Evolutionary conservation across 1,140 invertebrate genomes (phyloP).

Genomic region (Neomicropteryx cornuta): DNA sequence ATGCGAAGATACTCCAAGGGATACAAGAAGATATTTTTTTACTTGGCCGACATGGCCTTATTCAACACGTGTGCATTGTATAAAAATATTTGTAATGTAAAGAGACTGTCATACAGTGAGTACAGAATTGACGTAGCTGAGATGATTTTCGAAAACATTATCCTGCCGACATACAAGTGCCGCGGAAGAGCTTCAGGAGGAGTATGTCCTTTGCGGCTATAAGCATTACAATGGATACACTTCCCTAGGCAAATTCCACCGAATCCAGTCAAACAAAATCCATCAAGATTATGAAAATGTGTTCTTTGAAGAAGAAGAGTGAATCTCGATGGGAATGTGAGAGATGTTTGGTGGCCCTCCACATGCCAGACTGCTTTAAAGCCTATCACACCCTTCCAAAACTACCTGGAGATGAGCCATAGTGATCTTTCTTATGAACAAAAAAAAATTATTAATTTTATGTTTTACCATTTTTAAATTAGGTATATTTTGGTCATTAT

Average conservation of each 20-base stretch:
- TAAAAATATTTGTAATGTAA: slow-evolving; percentile 3
- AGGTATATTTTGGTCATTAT: too few relatives aligned
- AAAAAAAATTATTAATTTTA: too few relatives aligned
- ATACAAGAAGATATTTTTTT: slow-evolving; percentile 1
- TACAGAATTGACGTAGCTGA: too few relatives aligned
- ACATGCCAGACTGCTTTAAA: slow-evolving; percentile 5
- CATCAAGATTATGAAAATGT: slow-evolving; percentile 4
- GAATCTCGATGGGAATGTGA: slow-evolving; percentile 2
- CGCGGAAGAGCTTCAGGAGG: too few relatives aligned
- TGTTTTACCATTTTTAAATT: too few relatives aligned
- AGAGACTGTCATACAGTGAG: too few relatives aligned
- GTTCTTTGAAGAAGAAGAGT: slow-evolving; percentile 1
- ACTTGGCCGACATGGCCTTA: slow-evolving; percentile 1
- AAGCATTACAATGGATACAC: slow-evolving; percentile 1
- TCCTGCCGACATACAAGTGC: too few relatives aligned
- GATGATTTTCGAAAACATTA: too few relatives aligned
- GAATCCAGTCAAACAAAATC: slow-evolving; percentile 2
- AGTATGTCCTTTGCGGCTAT: neutral
- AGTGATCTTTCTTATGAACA: too few relatives aligned
- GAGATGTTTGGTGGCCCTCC: neutral
- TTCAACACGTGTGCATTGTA: neutral
- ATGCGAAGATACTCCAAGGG: slow-evolving; percentile 4
- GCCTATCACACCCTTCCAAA: neutral
- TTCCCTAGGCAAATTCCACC: slow-evolving; percentile 3
- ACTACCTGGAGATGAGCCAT: too few relatives aligned